Evolutionary conservation across 2,797 vertebrate species (phyloP), one percentile per base, ranked within the genome.

Genomic region (Eupleurogrammus muticus): DNA sequence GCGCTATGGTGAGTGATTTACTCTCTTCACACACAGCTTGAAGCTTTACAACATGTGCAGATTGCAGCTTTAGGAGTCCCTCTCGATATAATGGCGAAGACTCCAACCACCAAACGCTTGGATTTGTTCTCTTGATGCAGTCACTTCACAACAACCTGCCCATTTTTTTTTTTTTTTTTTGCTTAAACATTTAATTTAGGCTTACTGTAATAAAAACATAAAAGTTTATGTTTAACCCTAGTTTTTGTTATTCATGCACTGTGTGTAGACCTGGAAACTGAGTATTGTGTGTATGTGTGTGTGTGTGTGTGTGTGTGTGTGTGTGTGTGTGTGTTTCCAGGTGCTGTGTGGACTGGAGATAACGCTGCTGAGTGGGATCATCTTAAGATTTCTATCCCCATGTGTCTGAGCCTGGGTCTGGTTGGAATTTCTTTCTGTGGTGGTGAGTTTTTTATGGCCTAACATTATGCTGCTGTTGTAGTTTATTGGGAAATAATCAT

Each of bases 351-450:
- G 97, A 99, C 97, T 0, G 97, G 97, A 0, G 97, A 99, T 80
- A 99, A 98, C 32, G 90, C 96, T n/a, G 97, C 97, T 0, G 97
- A 98, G 36, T 98, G 97, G 97, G 96, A 94, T 0, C 97, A 99
- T 23, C 85, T 98, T 58, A 95, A 95, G 84, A 95, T 98, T 23
- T 96, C 96, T 2, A 93, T 99, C 68, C 96, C 97, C 44, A 99
- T 99, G 97, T 98, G 97, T 83, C 90, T 99, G 74, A 98, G 96
- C 58, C 50, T 98, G 12, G 93, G 92, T 1, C 89, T 99, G 49
- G 95, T 95, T 10, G 97, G 96, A 35, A 92, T 99, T 57, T 94
- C 96, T 23, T 97, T 99, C 86, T 98, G 97, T 60, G 97, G 97
- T 36, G 96, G 97, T 97, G 79, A 93, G 94, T 64, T 3, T 59